Evolutionary conservation across 2,113 vertebrate genomes (phyloP).

Genomic region (Nyctibius bracteatus): DNA sequence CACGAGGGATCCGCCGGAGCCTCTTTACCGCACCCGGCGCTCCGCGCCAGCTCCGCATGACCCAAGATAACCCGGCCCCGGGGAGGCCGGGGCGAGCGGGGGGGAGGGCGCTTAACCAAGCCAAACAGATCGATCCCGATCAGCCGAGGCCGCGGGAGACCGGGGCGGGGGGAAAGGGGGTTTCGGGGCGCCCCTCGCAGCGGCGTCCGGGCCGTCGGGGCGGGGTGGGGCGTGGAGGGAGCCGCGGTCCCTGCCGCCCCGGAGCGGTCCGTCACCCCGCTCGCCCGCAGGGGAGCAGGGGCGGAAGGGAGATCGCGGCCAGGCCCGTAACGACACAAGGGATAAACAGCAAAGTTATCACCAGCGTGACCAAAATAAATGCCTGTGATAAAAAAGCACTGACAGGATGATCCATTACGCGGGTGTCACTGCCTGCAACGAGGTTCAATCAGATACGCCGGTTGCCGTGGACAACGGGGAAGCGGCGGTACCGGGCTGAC

Average conservation of each 20-base stretch:
- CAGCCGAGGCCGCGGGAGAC: not conserved
- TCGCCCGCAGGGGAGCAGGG: too few species aligned
- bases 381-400: conserved; percentile 62
- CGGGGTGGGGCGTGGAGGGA: not conserved
- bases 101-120: not conserved
- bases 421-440: conserved; percentile 62
- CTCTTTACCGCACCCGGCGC: conserved; percentile 16
- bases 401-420: conserved; percentile 67
- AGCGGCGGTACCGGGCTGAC: conserved; percentile 56
- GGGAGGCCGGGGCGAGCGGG: not conserved
- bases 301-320: not conserved
- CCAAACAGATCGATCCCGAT: conserved; percentile 5
- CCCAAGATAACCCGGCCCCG: conserved; percentile 49
- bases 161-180: too few species aligned
- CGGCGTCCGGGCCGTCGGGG: too few species aligned
- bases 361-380: conserved; percentile 67
- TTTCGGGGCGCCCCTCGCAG: not conserved
- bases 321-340: conserved; percentile 35
- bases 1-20: not conserved
- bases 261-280: not conserved
- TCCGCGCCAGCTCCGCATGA: not conserved
- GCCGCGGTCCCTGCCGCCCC: too few species aligned
- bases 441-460: conserved; percentile 65
- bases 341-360: conserved; percentile 62
- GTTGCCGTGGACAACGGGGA: conserved; percentile 62